Base-by-base conservation (phyloP, 37 sponge, comb jelly and placozoan species). In the Cliona cf. orientalis region DNA sequence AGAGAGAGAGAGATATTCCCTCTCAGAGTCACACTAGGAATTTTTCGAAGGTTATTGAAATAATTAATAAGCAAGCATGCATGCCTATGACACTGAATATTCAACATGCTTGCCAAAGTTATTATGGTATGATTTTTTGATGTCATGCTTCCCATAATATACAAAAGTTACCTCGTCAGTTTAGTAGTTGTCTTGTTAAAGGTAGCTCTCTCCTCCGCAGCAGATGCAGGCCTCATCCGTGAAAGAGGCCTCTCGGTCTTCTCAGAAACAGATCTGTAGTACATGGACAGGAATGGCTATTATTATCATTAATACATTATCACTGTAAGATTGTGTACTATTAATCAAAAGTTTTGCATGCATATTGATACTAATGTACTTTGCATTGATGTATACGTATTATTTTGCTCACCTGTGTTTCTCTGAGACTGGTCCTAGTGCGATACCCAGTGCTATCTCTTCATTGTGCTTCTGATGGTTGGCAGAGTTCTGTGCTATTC, bases 161-260 rank as follows among this genome's bases (percentile, higher is more conserved):
- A n/a, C n/a, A n/a, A n/a, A n/a, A n/a, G n/a, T n/a, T 46, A 89
- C 89, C 77, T 89, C 1, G 60, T 76, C 21, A 89, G 78, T 32
- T 69, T 89, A 9, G 49, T 44, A 5, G 38, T 77, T 23, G 78
- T 77, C 17, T 82, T 23, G 22, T 71, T 75, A 63, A 82, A 21
- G 31, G 70, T 37, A 33, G 21, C 66, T 26, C 44, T 81, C 65
- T 89, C 89, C 45, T 69, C 83, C 38, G 22, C n/a, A 2, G 78
- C 83, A 28, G 89, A 76, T 2, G 3, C 79, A 39, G 89, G 89
- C 63, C 89, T 82, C 23, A 76, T 2, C 29, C 73, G 45, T 21
- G 83, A 77, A 0, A 89, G 58, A 31, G 89, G 89, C 23, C 89
- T 36, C 22, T 89, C 79, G 23, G 28, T 44, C 44, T 68, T 89